Percentiles rank a stretch among this genome's conserved stretches.
These are phyloP conservation scores for Xestoiulus laeticollis DNA, from an alignment of 2,888 invertebrate species.

Conservation along the genomic window DNA sequence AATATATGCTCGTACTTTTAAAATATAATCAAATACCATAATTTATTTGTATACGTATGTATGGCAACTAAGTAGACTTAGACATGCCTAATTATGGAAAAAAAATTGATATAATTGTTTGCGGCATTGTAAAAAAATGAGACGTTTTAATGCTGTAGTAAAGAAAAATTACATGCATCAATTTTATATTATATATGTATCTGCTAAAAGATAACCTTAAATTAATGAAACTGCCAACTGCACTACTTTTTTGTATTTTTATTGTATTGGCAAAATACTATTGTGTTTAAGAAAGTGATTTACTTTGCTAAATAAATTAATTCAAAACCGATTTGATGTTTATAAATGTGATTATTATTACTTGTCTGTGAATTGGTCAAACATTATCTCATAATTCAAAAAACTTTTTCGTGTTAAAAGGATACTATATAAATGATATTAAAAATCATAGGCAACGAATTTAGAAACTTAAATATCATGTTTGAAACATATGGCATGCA, in stretches of 20 bases:
- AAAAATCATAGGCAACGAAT: too few species aligned
- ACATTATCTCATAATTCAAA: too few species aligned
- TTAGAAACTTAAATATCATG: too few species aligned
- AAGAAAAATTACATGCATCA: neutral
- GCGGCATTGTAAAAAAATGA: neutral
- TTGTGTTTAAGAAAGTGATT: neutral
- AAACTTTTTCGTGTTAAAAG: too few species aligned
- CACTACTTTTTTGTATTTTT: neutral
- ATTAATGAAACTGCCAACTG: neutral
- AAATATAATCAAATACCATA: neutral
- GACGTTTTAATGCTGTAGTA: neutral
- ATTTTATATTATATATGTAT: neutral
- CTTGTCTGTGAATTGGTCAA: too few species aligned
- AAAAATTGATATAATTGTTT: neutral
- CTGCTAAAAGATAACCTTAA: neutral
- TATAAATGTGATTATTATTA: too few species aligned
- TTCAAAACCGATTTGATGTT: neutral
- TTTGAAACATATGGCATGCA: too few species aligned
- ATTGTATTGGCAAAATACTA: slow-evolving; percentile 20
- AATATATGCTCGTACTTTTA: neutral
- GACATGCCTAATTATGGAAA: neutral
- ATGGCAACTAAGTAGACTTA: neutral
- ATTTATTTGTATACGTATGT: slow-evolving; percentile 35
- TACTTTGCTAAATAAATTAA: slow-evolving; percentile 38
- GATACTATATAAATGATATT: too few species aligned